Evolutionary conservation across 2,888 invertebrate species (phyloP).

Genomic region (Drosophila nigricruria): DNA sequence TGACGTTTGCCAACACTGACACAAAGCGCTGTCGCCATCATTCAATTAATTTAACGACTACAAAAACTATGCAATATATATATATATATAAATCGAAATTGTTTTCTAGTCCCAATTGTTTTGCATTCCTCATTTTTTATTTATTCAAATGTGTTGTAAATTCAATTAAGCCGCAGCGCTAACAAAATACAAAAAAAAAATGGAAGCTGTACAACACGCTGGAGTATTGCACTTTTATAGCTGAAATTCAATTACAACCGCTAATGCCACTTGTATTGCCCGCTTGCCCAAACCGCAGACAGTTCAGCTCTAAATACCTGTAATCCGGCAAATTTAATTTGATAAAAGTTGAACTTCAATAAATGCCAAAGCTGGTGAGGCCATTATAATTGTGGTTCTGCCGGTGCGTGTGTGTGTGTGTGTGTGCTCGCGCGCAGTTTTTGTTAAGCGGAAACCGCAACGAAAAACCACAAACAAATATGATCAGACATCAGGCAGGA

Average conservation of each 20-base stretch:
- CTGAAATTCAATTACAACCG: slow-evolving; percentile 79
- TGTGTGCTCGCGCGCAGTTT: slow-evolving; percentile 42
- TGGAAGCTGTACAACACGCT: slow-evolving; percentile 6
- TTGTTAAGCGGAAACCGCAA: slow-evolving; percentile 67
- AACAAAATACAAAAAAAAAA: slow-evolving; percentile 18
- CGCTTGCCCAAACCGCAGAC: slow-evolving; percentile 57
- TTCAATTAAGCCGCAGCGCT: slow-evolving; percentile 59
- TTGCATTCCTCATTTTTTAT: slow-evolving; percentile 21
- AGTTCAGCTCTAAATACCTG: slow-evolving; percentile 80
- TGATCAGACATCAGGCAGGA: slow-evolving; percentile 72
- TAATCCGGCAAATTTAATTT: slow-evolving; percentile 80
- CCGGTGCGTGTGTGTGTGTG: slow-evolving; percentile 12
- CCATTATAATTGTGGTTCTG: slow-evolving; percentile 72
- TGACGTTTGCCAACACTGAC: slow-evolving; percentile 26
- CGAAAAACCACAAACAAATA: slow-evolving; percentile 75
- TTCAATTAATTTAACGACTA: slow-evolving; percentile 22
- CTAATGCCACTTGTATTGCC: slow-evolving; percentile 78
- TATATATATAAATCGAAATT: slow-evolving; percentile 9
- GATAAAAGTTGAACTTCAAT: slow-evolving; percentile 78
- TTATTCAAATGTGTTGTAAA: slow-evolving; percentile 57
- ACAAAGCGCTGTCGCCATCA: slow-evolving; percentile 35
- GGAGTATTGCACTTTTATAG: slow-evolving; percentile 35
- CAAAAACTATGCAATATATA: not conserved
- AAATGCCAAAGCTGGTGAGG: slow-evolving; percentile 61
- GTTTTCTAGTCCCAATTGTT: slow-evolving; percentile 25